These are phyloP conservation scores for Hanleya hanleyi DNA, from an alignment of 2,888 invertebrate genomes.

Conservation along the genomic window DNA sequence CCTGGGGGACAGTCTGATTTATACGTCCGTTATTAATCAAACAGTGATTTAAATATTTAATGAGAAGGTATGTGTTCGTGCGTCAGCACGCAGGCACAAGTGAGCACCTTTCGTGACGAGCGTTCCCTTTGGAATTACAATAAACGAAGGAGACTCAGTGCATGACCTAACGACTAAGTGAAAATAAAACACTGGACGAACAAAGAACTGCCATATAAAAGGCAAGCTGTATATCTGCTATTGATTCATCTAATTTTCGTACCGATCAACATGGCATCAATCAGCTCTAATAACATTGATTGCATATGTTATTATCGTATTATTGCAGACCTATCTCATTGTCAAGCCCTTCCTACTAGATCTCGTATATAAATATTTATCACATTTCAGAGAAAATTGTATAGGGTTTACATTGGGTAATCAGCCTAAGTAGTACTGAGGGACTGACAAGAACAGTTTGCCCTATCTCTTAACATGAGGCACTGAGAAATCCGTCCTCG, in stretches of 20 bases:
- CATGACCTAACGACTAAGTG: background rate
- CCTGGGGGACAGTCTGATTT: conserved; percentile 2
- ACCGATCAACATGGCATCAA: background rate
- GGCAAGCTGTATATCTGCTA: background rate
- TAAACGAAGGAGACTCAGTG: background rate
- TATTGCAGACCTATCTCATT: too few relatives aligned
- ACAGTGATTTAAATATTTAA: conserved; percentile 11
- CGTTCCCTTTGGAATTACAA: background rate
- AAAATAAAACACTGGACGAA: background rate
- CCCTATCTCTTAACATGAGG: too few relatives aligned
- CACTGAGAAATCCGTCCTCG: too few relatives aligned
- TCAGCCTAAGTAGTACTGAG: too few relatives aligned
- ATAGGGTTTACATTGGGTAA: too few relatives aligned
- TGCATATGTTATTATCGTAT: too few relatives aligned
- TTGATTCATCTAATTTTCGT: background rate
- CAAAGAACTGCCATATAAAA: background rate
- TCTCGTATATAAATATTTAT: too few relatives aligned
- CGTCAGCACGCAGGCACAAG: background rate
- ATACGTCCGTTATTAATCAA: conserved; percentile 9
- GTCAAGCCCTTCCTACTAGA: too few relatives aligned
- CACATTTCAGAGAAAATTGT: too few relatives aligned
- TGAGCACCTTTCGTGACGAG: background rate
- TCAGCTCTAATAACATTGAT: too few relatives aligned
- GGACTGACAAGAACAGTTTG: too few relatives aligned
- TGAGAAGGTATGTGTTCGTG: background rate